Conservation (phyloP, 2,113 vertebrate genomes). For the Channa argus region DNA sequence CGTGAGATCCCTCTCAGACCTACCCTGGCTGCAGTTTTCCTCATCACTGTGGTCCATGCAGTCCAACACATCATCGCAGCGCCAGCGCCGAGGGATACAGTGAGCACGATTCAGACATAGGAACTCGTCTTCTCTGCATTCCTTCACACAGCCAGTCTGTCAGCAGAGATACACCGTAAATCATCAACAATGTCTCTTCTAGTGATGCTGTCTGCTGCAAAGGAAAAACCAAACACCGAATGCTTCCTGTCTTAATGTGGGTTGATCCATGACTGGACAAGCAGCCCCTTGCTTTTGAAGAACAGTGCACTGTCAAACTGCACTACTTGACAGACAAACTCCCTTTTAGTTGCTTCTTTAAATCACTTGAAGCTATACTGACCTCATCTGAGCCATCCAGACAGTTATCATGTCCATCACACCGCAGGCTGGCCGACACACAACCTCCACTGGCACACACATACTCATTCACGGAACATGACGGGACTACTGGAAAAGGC, state of each 20-base stretch:
- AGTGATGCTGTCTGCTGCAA: constrained; percentile 3
- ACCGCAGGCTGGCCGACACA: constrained; percentile 90
- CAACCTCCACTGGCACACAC: constrained; percentile 93
- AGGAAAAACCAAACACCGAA: background rate
- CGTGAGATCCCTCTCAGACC: background rate
- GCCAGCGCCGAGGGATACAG: constrained; percentile 94
- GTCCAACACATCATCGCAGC: constrained; percentile 93
- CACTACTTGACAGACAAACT: background rate
- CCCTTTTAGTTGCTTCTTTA: background rate
- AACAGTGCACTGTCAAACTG: background rate
- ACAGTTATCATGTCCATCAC: constrained; percentile 94
- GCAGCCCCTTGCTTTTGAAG: background rate
- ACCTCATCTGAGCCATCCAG: constrained; percentile 97
- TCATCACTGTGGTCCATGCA: constrained; percentile 97
- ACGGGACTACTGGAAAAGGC: constrained; percentile 84
- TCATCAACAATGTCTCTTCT: background rate
- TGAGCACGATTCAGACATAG: constrained; percentile 93
- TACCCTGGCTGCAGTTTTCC: constrained; percentile 87
- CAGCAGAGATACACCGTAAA: constrained; percentile 35
- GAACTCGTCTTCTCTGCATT: constrained; percentile 95
- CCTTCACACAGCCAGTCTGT: constrained; percentile 93
- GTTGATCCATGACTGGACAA: background rate
- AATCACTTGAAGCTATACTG: constrained; percentile 54
- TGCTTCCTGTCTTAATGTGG: background rate
- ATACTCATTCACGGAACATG: constrained; percentile 95